Evolutionary conservation across 1,140 invertebrate species (phyloP), one percentile per base, ranked within the genome.

Genomic region (Drosophila serrata): DNA sequence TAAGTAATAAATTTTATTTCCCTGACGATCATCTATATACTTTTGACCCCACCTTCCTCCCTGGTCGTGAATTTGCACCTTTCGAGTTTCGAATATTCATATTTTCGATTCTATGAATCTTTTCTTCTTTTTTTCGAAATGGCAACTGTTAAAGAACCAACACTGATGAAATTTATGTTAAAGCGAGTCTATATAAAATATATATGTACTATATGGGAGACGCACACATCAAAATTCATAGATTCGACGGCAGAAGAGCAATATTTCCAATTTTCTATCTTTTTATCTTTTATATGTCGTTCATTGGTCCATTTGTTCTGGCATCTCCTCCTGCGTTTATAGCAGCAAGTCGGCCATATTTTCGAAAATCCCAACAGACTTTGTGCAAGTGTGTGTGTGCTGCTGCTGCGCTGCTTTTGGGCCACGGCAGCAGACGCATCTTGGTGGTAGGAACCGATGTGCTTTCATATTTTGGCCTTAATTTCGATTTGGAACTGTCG

Each of bases 401-500:
- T 61, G 45, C 63, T 55, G 79, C 81, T 63, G 69, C 76, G 75
- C 80, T 56, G 80, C 64, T 55, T 46, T 46, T 46, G 43, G 22
- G 62, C 80, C 46, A 70, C 45, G 53, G 77, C 62, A 61, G 77
- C 57, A 77, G 79, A 91, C 87, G 86, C 85, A 90, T 90, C 75
- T 90, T 79, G 67, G 60, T 82, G 81, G 78, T 86, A 90, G 79
- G 70, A 90, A 80, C 79, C 70, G 81, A 80, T 65, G 46, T 81
- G 82, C 67, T 91, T 90, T 90, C 70, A 81, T 86, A 90, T 84
- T 91, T 84, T 92, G 91, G 91, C 85, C 91, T 90, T 90, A 91
- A 92, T 90, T 91, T 91, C 79, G 81, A 90, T 92, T 92, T 92
- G 91, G 90, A 92, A 92, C 87, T 85, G 77, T 82, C 82, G 79